Conservation (phyloP, 2,888 invertebrate species). For the Drosophila sordidula region DNA sequence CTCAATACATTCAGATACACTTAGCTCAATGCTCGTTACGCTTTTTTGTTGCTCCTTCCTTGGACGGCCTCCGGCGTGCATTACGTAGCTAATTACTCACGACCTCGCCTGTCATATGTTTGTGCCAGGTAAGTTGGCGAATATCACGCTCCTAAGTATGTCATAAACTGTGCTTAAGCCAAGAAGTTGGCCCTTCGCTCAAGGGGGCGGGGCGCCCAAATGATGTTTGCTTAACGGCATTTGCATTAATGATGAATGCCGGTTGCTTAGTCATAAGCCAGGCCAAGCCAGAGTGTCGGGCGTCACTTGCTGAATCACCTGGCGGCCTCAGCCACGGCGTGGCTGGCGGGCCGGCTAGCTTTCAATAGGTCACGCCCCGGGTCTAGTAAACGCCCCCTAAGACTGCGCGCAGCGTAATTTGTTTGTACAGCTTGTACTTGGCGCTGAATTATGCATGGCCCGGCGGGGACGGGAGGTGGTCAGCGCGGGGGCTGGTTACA, state of each 20-base stretch:
- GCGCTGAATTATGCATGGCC: conserved; percentile 48
- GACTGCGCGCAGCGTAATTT: conserved; percentile 45
- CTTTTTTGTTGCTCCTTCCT: too few species aligned
- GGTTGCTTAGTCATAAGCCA: conserved; percentile 49
- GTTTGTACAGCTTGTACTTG: conserved; percentile 56
- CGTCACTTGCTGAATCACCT: conserved; percentile 32
- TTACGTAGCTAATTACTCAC: conserved; percentile 42
- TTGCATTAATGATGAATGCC: conserved; percentile 69
- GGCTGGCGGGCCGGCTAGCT: conserved; percentile 7
- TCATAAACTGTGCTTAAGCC: conserved; percentile 48
- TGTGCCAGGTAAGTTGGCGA: conserved; percentile 23
- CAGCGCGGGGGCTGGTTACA: conserved; percentile 14
- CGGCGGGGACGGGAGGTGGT: neutral
- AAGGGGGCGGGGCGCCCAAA: conserved; percentile 15
- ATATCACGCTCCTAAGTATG: conserved; percentile 50
- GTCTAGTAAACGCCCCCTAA: conserved; percentile 17
- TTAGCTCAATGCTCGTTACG: too few species aligned
- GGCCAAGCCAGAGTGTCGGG: conserved; percentile 2
- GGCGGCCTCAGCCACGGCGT: neutral
- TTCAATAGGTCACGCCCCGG: conserved; percentile 33
- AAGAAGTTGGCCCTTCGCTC: conserved; percentile 32
- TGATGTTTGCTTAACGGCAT: conserved; percentile 59
- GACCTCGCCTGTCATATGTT: conserved; percentile 43
- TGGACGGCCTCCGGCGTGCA: conserved; percentile 1
- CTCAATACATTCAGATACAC: too few species aligned